Evolutionary conservation across 2,797 vertebrate genomes (phyloP).

Genomic region (Coilia nasus): DNA sequence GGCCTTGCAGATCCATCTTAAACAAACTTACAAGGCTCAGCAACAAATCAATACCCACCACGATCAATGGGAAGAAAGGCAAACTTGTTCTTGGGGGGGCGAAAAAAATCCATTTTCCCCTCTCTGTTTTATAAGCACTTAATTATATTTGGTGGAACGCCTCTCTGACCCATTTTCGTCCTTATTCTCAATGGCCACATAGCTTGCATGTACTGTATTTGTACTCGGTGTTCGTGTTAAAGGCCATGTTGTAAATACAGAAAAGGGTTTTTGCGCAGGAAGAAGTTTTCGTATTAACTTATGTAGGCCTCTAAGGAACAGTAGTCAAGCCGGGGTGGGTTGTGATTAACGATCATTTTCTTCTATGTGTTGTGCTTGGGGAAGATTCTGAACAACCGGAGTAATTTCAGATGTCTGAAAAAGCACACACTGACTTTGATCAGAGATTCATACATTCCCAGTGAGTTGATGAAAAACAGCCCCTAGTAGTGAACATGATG

Average conservation of each 20-base stretch:
- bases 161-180: constrained; percentile 48
- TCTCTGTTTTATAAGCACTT: constrained; percentile 61
- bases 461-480: neutral
- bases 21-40: constrained; percentile 65
- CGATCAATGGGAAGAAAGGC: constrained; percentile 60
- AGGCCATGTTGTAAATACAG: constrained; percentile 44
- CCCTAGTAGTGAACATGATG: neutral
- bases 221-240: constrained; percentile 40
- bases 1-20: constrained; percentile 62
- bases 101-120: constrained; percentile 60
- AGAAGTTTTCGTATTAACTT: constrained; percentile 37
- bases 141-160: constrained; percentile 62
- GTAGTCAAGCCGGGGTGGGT: neutral
- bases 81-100: constrained; percentile 55
- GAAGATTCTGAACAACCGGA: neutral
- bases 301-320: constrained; percentile 49
- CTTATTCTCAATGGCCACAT: constrained; percentile 42
- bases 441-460: constrained; percentile 2
- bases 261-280: constrained; percentile 24
- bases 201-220: constrained; percentile 42
- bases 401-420: neutral
- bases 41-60: constrained; percentile 61
- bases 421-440: neutral
- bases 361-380: neutral
- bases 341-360: neutral